Base-by-base conservation (phyloP, 2,888 invertebrate genomes). In the Coelinius sp. region DNA sequence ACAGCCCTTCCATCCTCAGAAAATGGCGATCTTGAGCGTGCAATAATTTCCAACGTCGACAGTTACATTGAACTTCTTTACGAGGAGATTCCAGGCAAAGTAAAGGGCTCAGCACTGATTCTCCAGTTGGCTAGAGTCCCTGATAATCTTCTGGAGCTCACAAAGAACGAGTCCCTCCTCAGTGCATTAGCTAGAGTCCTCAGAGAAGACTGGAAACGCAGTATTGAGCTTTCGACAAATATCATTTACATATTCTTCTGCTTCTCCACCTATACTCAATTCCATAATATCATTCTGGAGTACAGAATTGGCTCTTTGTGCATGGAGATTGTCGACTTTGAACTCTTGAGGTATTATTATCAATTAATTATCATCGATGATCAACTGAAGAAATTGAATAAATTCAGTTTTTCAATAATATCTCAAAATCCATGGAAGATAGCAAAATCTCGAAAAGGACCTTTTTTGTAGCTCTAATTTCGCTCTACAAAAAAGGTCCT, bases 251-350 rank as follows among this genome's bases (percentile, higher is more conserved):
- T 97, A 82, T 99, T 99, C 89, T 97, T 97, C 88, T 98, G 97
- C 86, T 97, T 99, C 86, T 98, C 99, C 10, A 95, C 95, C 46
- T 99, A 97, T 86, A 94, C 95, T 81, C 95, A 96, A 84, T 99
- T 99, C 89, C 99, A 99, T 88, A 93, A 94, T 64, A 94, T 98
- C 49, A 95, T 99, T 76, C 92, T 97, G 65, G 97, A 98, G 87
- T 97, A 98, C 87, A 98, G 99, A 91, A 97, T 98, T 85, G 98
- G 98, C 59, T 98, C 98, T 0, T 90, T 99, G 71, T 97, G 97
- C 84, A 96, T 99, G 94, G 97, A 97, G 88, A 95, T 99, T 68
- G 93, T 99, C 77, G 98, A 98, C 84, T 96, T 95, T 89, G 99
- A 99, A 88, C 89, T 99, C 67, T 93, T 94, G 81, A 92, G 98